These are phyloP conservation scores for Calameuta pallipes DNA, from an alignment of 2,888 invertebrate genomes.

Conservation along the genomic window DNA sequence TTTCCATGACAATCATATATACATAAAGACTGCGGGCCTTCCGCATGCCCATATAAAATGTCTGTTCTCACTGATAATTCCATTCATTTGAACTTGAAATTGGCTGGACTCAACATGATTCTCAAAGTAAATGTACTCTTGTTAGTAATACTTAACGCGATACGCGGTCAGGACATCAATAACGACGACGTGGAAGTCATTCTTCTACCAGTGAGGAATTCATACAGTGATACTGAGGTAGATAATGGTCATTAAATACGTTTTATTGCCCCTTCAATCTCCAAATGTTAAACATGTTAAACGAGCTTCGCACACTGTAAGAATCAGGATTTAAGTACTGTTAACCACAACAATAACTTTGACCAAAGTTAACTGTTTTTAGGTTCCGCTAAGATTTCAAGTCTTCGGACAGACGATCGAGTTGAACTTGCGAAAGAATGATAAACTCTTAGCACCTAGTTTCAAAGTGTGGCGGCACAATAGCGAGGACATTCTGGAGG, in stretches of 20 bases:
- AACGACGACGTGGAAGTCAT: slow-evolving; percentile 42
- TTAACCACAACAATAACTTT: slow-evolving; percentile 2
- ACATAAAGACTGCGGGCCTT: slow-evolving; percentile 33
- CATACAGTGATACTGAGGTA: slow-evolving; percentile 31
- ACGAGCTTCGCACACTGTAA: background rate
- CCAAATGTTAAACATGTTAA: background rate
- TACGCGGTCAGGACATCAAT: slow-evolving; percentile 4
- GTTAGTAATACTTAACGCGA: slow-evolving; percentile 22
- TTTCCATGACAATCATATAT: slow-evolving; percentile 33
- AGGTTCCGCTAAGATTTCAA: slow-evolving; percentile 54
- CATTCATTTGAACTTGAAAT: slow-evolving; percentile 38
- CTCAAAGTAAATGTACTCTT: slow-evolving; percentile 28
- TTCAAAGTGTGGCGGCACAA: slow-evolving; percentile 73
- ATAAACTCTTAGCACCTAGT: slow-evolving; percentile 71
- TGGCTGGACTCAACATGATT: slow-evolving; percentile 33
- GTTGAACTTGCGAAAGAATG: slow-evolving; percentile 74
- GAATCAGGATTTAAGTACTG: slow-evolving; percentile 7
- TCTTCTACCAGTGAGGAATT: slow-evolving; percentile 41
- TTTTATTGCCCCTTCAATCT: slow-evolving; percentile 5
- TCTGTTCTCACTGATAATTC: slow-evolving; percentile 20
- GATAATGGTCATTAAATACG: slow-evolving; percentile 14
- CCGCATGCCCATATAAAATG: slow-evolving; percentile 35
- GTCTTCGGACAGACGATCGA: slow-evolving; percentile 67
- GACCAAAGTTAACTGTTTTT: slow-evolving; percentile 17
- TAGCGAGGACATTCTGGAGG: slow-evolving; percentile 57